Base-by-base conservation (phyloP, 2,113 vertebrate genomes). In the Rhinopomastus cyanomelas region DNA sequence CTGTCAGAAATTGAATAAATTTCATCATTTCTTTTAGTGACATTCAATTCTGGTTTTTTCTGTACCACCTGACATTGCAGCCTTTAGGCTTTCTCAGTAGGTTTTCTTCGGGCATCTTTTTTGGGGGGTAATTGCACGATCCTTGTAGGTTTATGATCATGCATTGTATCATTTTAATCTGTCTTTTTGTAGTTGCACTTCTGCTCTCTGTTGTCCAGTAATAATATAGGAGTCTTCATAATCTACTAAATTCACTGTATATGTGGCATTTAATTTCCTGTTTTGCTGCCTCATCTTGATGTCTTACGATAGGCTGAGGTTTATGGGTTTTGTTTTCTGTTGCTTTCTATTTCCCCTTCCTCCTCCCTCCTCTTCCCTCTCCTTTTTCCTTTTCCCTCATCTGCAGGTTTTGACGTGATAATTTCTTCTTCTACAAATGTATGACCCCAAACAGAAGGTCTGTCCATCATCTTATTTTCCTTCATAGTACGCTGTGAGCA, bases 261-360 rank as follows among this genome's bases (percentile, higher is more conserved):
- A 49, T 51, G 78, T 86, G 81, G 57, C 66, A 84, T 91, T 96
- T 95, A 94, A 94, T 94, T 94, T 96, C 94, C 90, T 92, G 90
- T 90, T 91, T 11, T 77, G 44, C 88, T 91, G 57, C 56, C 69
- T 86, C 5, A 2, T 78, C 69, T 90, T 78, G 53, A 61, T 86
- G 49, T 57, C 65, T 83, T 60, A 27, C 12, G n/a, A 72, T 90
- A 90, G 39, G 26, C 65, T 60, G 61, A 90, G 44, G 61, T 74
- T 85, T 82, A 49, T 83, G 56, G 34, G 74, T 90, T 84, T 65
- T 87, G 42, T 1, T 85, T 91, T 57, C 5, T 66, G 46, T 51
- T 73, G 29, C 44, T 18, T 79, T 75, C 71, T 71, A 23, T 48
- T 11, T 42, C 3, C 12, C 53, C 19, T 51, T 78, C 30, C 27